phyloP scores from a whole-genome alignment of 2,888 invertebrate genomes.

The Drosophila robusta region DNA sequence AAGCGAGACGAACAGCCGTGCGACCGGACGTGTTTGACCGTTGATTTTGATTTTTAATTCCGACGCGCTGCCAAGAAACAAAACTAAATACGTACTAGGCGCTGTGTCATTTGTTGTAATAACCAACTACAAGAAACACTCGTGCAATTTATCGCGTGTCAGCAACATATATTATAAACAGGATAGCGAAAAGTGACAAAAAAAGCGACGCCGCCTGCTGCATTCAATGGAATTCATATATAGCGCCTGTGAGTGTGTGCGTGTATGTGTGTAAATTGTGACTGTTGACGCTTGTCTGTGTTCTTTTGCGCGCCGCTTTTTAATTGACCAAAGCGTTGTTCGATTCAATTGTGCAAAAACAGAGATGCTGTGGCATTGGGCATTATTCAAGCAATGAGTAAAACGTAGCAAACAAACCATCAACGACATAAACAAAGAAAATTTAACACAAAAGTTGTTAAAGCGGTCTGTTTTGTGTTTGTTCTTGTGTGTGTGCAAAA shows the following conservation, averaged over 20 bases:
- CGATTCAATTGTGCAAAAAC: constrained; percentile 45
- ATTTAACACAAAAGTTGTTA: constrained; percentile 11
- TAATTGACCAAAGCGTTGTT: constrained; percentile 56
- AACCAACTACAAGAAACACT: constrained; percentile 23
- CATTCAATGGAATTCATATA: constrained; percentile 35
- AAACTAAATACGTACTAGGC: constrained; percentile 40
- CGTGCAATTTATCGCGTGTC: constrained; percentile 36
- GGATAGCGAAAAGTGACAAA: constrained; percentile 25
- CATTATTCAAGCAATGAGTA: constrained; percentile 36
- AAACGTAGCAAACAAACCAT: constrained; percentile 45
- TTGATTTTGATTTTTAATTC: constrained; percentile 71
- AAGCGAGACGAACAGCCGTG: constrained; percentile 62
- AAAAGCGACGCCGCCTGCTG: constrained; percentile 44
- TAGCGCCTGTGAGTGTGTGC: constrained; percentile 20
- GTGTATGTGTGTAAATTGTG: constrained; percentile 42
- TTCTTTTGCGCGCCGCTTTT: constrained; percentile 68
- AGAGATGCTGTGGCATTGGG: constrained; percentile 36
- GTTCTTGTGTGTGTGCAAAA: constrained; percentile 41
- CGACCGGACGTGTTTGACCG: constrained; percentile 72
- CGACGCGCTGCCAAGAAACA: constrained; percentile 58
- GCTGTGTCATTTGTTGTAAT: constrained; percentile 36
- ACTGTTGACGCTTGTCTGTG: constrained; percentile 29
- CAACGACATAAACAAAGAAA: constrained; percentile 30
- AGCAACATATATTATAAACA: constrained; percentile 11
- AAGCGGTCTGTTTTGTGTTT: constrained; percentile 31